Base-by-base conservation (phyloP, 2,113 vertebrate genomes). In the Gasterosteus aculeatus region DNA sequence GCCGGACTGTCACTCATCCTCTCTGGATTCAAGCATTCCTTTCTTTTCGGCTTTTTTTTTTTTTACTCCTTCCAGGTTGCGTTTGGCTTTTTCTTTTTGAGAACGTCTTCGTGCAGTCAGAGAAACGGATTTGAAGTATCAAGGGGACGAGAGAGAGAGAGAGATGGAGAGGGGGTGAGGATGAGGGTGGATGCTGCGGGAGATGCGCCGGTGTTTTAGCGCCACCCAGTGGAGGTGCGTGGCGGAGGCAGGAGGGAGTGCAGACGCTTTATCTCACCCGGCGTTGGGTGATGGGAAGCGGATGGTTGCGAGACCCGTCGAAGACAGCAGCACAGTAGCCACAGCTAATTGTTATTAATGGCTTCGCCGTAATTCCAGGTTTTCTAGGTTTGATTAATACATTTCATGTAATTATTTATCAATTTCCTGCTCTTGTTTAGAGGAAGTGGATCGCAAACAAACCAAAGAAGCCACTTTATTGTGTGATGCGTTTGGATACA, bases 111-210 rank as follows among this genome's bases (percentile, higher is more conserved):
- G 67, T 39, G 71, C 75, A 82, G 78, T 84, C 79, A 57, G 63
- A 87, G 79, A 80, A 80, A 88, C 69, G 79, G 75, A 81, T 85
- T 80, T 63, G 85, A 89, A 77, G 70, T 62, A 83, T 88, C 77
- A 71, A 72, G 62, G 56, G 56, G 75, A 67, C 46, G 83, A 60
- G 74, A 38, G 35, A 38, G 35, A 38, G 35, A 38, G 35, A 38
- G 35, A 38, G 35, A 38, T 26, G 22, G 22, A 26, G 22, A 26
- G 83, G 57, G 74, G 51, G 80, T 74, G 80, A 78, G 80, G 51
- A 44, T 53, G 54, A 16, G 65, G 38, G 68, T 22, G 53, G 15
- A 35, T 16, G 33, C 15, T 38, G 58, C 56, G 5, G 58, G 4
- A 10, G 63, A 18, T 3, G 57, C 14, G 33, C 75, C 10, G 77